Evolutionary conservation across 2,113 vertebrate genomes (phyloP), one percentile per base, ranked within the genome.

Genomic region (Zosterops lateralis): DNA sequence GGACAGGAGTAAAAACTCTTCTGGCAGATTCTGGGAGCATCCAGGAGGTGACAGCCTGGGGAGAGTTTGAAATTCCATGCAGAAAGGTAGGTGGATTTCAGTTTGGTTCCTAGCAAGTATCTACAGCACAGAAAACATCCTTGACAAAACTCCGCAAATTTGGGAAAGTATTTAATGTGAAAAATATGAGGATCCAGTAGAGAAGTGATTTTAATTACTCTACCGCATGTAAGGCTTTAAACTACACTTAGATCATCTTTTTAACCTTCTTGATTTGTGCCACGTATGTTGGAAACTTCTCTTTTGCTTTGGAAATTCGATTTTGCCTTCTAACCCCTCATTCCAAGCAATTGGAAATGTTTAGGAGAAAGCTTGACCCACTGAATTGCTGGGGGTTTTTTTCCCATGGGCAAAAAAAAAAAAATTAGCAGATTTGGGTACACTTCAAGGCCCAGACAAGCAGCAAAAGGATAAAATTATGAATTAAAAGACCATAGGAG

Each of bases 71-170:
- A 38, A 88, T 34, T 53, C 67, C 72, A 38, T 21, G 47, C 26
- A 45, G 78, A 76, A 90, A 13, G 12, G 47, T 89, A 72, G 79
- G 71, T 73, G 75, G 82, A 45, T 82, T 93, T 79, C 84, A 79
- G 15, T 76, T 84, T 82, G 64, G 29, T 88, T 90, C 75, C 60
- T 42, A 83, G 67, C 28, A 71, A 78, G 22, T 26, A 40, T 50
- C 51, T 76, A 17, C 60, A 71, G 47, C 22, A 50, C 22, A 21
- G 51, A 76, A 87, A 95, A 87, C 42, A 83, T 82, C 75, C 53
- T 73, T 1, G 1, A 67, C 82, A 82, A 66, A 90, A 28, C 29
- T 61, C 66, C 3, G 58, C 36, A 54, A 87, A 82, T 82, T 68
- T 1, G 1, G 45, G 58, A 9, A 68, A 54, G 15, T 1, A 42